phyloP scores from a whole-genome alignment of 1,140 invertebrate species.

The Zaprionus tsacasi region DNA sequence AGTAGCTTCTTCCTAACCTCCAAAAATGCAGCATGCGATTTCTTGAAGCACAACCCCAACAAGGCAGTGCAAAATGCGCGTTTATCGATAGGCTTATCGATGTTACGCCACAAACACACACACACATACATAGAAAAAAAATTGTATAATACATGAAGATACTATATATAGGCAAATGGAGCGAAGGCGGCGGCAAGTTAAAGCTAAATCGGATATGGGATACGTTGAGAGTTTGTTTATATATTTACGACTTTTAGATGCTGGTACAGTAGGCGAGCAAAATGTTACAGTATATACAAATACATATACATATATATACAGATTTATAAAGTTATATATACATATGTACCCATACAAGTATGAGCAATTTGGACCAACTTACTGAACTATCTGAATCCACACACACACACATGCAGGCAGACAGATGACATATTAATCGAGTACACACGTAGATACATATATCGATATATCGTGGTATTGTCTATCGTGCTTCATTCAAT shows the following conservation, averaged over 20 bases:
- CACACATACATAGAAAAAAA: not conserved
- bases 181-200: conserved; percentile 3
- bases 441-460: not conserved
- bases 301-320: not conserved
- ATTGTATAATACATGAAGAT: conserved; percentile 3
- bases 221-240: conserved; percentile 12
- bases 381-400: conserved; percentile 23
- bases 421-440: not conserved
- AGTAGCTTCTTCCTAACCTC: conserved; percentile 16
- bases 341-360: conserved; percentile 9
- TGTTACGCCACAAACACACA: not conserved
- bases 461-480: not conserved
- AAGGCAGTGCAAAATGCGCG: not conserved
- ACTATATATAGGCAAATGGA: conserved; percentile 9
- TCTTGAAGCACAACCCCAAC: conserved; percentile 1
- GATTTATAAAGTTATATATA: conserved; percentile 3
- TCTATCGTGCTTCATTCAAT: not conserved
- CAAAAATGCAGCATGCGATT: conserved; percentile 18
- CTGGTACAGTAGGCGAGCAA: conserved; percentile 15
- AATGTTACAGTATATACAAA: conserved; percentile 18
- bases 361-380: conserved; percentile 75
- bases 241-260: conserved; percentile 12
- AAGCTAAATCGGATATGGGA: conserved; percentile 9
- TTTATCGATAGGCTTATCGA: conserved; percentile 15
- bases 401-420: not conserved